phyloP scores from a whole-genome alignment of 2,113 vertebrate species.

The Pelodiscus sinensis region DNA sequence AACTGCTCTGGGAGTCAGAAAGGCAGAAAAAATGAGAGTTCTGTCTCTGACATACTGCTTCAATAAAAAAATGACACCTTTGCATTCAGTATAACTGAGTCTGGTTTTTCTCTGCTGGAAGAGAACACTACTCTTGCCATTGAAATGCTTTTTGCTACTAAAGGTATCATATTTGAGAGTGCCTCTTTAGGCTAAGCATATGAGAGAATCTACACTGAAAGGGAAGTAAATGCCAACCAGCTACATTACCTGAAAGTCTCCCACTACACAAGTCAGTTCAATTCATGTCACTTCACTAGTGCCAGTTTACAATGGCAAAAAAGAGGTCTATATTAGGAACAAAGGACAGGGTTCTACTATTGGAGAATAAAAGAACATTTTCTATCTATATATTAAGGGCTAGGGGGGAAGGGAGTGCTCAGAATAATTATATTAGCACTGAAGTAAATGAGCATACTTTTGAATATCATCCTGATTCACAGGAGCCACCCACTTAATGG shows the following conservation, averaged over 20 bases:
- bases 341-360: not conserved
- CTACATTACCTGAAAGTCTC: not conserved
- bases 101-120: not conserved
- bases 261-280: not conserved
- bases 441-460: slow-evolving; percentile 47
- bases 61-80: slow-evolving; percentile 12
- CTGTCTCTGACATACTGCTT: not conserved
- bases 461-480: slow-evolving; percentile 58
- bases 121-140: not conserved
- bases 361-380: not conserved
- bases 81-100: not conserved
- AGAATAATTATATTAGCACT: slow-evolving; percentile 22
- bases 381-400: not conserved
- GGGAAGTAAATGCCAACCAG: slow-evolving; percentile 19
- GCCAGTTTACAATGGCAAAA: not conserved
- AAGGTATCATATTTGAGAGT: slow-evolving; percentile 34
- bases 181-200: slow-evolving; percentile 33
- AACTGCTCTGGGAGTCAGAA: not conserved
- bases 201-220: slow-evolving; percentile 38
- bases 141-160: slow-evolving; percentile 29
- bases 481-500: slow-evolving; percentile 37
- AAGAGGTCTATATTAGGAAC: not conserved
- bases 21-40: not conserved
- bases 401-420: not conserved
- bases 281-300: not conserved